phyloP scores from a whole-genome alignment of 2,888 invertebrate species.

The Eupithecia centaureata region DNA sequence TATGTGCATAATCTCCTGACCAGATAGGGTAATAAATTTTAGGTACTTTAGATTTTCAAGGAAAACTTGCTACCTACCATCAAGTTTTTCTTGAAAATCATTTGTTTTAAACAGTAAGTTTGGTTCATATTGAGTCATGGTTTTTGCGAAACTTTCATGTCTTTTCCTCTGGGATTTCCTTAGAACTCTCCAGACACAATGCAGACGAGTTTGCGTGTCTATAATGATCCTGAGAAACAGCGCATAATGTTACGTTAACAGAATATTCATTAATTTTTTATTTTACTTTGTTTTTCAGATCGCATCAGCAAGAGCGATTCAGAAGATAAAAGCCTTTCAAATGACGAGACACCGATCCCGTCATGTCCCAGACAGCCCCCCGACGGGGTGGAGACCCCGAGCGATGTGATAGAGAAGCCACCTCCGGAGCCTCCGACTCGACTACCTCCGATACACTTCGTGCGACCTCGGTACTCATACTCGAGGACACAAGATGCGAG shows the following conservation, averaged over 20 bases:
- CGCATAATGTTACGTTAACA: conserved; percentile 23
- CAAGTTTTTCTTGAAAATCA: not conserved
- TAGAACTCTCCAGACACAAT: conserved; percentile 16
- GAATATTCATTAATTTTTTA: conserved; percentile 34
- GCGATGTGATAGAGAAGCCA: conserved; percentile 85
- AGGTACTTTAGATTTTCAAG: not conserved
- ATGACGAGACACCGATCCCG: conserved; percentile 77
- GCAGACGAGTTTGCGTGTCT: conserved; percentile 58
- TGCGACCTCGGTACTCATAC: conserved; percentile 72
- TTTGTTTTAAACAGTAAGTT: not conserved
- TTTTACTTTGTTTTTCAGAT: conserved; percentile 59
- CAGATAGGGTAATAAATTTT: not conserved
- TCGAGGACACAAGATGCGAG: conserved; percentile 89
- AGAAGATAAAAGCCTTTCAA: conserved; percentile 79
- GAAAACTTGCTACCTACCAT: too few species aligned
- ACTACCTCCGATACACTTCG: conserved; percentile 61
- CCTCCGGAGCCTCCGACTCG: conserved; percentile 70
- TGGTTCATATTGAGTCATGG: not conserved
- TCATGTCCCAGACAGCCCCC: conserved; percentile 90
- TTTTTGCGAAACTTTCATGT: not conserved
- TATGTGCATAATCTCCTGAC: not conserved
- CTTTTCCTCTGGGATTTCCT: conserved; percentile 16
- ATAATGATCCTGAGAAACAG: conserved; percentile 47
- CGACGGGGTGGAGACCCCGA: conserved; percentile 92
- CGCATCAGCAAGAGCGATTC: conserved; percentile 75